Evolutionary conservation across 2,888 invertebrate species (phyloP), one percentile per base, ranked within the genome.

Genomic region (Plusia festucae): DNA sequence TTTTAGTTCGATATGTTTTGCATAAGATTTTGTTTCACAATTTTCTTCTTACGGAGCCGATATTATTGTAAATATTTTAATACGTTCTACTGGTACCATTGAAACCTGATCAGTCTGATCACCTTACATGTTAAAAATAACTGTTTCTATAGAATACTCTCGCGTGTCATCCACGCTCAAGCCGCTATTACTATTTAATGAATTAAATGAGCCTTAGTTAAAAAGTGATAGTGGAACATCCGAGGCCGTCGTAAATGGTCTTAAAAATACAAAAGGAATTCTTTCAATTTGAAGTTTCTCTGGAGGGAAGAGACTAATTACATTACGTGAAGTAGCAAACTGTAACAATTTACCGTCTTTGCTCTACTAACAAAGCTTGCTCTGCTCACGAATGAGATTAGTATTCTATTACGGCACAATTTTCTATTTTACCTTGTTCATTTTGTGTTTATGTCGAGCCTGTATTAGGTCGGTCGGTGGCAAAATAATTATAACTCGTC

Each of bases 241-340:
- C 44, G n/a, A 46, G 34, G 59, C 32, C 59, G 20, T 13, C 15
- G 20, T 30, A 65, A 70, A 63, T 55, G 49, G 24, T 51, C 20
- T 32, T 22, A 46, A 61, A 69, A 68, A 59, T 13, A 46, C 44
- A 22, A 60, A 66, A 73, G 51, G 18, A 63, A 64, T 72, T 70
- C 24, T 60, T 66, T 68, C 65, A 70, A 69, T 70, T 77, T 75
- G 53, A 67, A 61, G 58, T 67, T 78, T 54, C 70, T 73, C 65
- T 53, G 54, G 60, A 73, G 74, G 65, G 49, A 55, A 64, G 44
- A 56, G 34, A 70, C 73, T 83, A 79, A 81, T 83, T 79, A 78
- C 62, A 70, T 84, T 77, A 76, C 70, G 67, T 67, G 68, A 76
- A 79, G 70, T 65, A 77, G 69, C 69, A 78, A 75, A 73, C 70